Conservation (phyloP, 2,113 vertebrate species). For the Panthera leo region DNA sequence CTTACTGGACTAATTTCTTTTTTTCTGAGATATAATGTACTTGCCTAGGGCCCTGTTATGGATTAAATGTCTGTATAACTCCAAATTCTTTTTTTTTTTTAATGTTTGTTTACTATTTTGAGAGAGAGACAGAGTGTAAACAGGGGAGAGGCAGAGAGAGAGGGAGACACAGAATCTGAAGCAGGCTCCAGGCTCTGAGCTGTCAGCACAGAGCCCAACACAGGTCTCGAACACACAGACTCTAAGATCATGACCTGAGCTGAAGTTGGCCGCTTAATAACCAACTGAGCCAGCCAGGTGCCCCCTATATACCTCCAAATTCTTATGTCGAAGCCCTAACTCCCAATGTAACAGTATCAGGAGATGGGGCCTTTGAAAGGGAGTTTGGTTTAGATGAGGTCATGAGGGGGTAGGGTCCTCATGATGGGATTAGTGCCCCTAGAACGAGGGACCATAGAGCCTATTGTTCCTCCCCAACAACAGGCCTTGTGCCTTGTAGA, state of each 20-base stretch:
- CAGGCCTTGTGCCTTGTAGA: neutral
- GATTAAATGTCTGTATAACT: neutral
- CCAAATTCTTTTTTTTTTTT: no score
- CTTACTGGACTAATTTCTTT: neutral
- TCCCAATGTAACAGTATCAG: neutral
- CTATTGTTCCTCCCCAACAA: neutral
- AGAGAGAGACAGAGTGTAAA: no score
- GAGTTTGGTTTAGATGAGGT: neutral
- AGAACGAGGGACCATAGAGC: neutral
- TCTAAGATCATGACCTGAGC: no score
- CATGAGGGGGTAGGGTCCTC: neutral
- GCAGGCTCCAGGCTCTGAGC: no score
- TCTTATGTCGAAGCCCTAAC: neutral
- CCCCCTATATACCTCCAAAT: neutral
- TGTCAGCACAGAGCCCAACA: no score
- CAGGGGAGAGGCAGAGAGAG: no score
- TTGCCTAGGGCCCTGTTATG: neutral
- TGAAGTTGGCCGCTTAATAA: no score
- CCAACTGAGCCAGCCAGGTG: no score
- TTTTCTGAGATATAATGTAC: neutral
- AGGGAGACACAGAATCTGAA: no score
- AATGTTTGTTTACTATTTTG: no score
- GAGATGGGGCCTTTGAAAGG: neutral
- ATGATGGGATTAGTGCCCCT: neutral
- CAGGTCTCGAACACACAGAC: no score